Conservation (phyloP, 2,113 vertebrate genomes). For the Bucco capensis region DNA sequence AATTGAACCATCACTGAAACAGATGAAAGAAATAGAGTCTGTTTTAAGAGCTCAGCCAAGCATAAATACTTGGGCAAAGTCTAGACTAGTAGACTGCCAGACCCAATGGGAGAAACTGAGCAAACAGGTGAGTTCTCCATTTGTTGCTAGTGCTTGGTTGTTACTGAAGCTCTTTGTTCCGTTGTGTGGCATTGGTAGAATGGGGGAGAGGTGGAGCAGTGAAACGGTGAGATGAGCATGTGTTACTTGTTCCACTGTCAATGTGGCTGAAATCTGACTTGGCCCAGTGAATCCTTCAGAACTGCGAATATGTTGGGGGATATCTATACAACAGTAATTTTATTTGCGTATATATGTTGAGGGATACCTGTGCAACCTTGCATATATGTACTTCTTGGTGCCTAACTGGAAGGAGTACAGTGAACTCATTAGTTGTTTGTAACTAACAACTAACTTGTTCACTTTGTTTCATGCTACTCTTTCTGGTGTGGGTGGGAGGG, state of each 20-base stretch:
- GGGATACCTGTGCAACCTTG: not conserved
- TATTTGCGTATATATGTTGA: not conserved
- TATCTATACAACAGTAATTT: not conserved
- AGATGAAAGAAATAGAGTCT: conserved; percentile 83
- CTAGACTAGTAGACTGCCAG: conserved; percentile 74
- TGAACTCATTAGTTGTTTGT: not conserved
- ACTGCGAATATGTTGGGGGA: not conserved
- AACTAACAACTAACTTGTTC: not conserved
- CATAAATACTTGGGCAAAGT: conserved; percentile 80
- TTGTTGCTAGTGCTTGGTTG: not conserved
- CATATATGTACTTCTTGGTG: not conserved
- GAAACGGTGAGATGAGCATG: not conserved
- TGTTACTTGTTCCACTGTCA: not conserved
- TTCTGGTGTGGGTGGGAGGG: not conserved
- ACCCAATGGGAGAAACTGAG: conserved; percentile 82
- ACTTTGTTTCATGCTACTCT: not conserved
- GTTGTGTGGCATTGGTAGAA: not conserved
- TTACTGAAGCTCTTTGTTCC: not conserved
- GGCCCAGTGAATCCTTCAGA: not conserved
- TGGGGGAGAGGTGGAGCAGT: not conserved
- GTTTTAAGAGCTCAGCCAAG: conserved; percentile 73
- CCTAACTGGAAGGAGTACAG: not conserved
- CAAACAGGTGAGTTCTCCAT: conserved; percentile 80
- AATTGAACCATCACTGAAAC: conserved; percentile 83
- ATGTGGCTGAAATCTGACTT: not conserved